A percentile compares a stretch with the other conserved stretches of the same genome.
These are phyloP conservation scores for Cassiopea andromeda DNA, from an alignment of 30 jellyfish, hydroid and myxozoan genomes.

Conservation along the genomic window DNA sequence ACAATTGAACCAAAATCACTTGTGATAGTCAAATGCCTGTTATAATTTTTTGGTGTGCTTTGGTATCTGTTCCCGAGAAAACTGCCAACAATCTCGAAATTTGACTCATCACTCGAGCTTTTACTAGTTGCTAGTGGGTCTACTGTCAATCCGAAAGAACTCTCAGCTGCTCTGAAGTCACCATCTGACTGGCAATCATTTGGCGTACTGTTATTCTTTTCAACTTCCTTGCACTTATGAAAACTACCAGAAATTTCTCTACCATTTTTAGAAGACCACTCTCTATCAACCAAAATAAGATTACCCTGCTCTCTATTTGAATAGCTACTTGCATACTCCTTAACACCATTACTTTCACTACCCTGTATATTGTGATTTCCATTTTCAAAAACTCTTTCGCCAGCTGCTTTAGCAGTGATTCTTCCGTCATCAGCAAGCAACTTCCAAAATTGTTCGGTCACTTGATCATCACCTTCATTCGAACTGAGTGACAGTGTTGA, in stretches of 20 bases:
- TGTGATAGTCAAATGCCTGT: neutral
- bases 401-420: too few species aligned
- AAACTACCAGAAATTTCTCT: neutral
- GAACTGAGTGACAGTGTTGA: slow-evolving; percentile 6
- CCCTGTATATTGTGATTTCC: neutral
- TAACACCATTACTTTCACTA: neutral
- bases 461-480: neutral
- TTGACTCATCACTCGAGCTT: neutral
- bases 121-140: neutral
- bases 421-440: neutral
- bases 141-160: neutral
- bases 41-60: slow-evolving; percentile 18
- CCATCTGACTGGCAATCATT: neutral
- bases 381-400: neutral
- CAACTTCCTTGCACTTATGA: neutral
- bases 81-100: neutral
- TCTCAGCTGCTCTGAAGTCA: neutral
- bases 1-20: neutral
- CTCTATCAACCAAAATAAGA: neutral
- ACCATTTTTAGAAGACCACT: neutral
- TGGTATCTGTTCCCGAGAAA: slow-evolving; percentile 1
- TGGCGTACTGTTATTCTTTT: neutral
- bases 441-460: neutral
- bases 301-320: neutral
- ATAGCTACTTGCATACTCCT: neutral